These are phyloP conservation scores for Erebia ligea DNA, from an alignment of 2,888 invertebrate genomes.

Conservation along the genomic window DNA sequence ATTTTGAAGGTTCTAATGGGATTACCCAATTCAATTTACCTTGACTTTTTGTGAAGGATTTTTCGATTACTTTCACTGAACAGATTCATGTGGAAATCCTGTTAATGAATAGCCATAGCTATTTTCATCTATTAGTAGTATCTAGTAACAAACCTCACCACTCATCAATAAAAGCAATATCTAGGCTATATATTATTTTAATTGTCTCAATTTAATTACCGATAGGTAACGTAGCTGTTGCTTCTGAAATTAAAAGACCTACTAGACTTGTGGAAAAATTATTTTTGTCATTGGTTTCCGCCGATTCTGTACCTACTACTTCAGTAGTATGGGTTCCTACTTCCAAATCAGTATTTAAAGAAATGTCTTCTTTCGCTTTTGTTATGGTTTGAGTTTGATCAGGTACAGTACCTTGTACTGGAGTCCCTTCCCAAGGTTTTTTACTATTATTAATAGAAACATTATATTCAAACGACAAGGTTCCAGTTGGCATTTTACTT, in stretches of 20 bases:
- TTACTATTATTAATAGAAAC: background rate
- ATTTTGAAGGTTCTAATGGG: no score
- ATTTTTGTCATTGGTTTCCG: background rate
- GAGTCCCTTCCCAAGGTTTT: background rate
- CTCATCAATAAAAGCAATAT: background rate
- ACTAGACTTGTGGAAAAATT: conserved; percentile 1
- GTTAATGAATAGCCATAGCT: no score
- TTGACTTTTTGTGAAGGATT: no score
- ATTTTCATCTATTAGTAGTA: no score
- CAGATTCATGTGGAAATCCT: no score
- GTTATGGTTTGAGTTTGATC: background rate
- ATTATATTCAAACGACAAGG: background rate
- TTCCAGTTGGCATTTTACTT: background rate
- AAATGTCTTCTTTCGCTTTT: background rate
- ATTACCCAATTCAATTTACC: no score
- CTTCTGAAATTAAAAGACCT: conserved; percentile 24
- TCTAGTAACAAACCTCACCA: background rate
- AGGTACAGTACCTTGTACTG: background rate
- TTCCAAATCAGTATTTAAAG: background rate
- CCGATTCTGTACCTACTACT: background rate
- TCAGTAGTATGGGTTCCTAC: background rate
- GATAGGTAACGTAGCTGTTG: conserved; percentile 14
- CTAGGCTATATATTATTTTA: background rate
- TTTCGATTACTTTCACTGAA: no score
- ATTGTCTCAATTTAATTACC: conserved; percentile 13